Conservation (phyloP, 2,888 invertebrate genomes). For the Chymomyza caudatula region DNA sequence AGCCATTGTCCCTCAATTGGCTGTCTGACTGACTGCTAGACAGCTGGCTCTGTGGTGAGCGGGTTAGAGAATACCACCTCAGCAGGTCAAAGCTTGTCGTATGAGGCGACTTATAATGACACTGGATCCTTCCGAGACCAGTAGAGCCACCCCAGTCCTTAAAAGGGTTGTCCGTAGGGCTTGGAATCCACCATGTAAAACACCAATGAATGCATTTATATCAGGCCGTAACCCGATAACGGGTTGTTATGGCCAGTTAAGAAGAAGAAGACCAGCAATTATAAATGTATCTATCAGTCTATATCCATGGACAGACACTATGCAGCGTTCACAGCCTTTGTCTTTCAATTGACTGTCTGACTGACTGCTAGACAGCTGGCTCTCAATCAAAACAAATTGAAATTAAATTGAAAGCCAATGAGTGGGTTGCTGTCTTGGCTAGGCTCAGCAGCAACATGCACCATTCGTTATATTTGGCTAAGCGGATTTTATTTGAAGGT, state of each 20-base stretch:
- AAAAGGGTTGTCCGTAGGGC: too few species aligned
- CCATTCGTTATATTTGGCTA: conserved; percentile 4
- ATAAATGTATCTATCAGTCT: neutral
- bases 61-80: too few species aligned
- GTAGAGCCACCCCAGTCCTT: too few species aligned
- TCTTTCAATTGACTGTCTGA: conserved; percentile 38
- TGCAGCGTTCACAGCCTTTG: conserved; percentile 5
- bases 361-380: conserved; percentile 23
- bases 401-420: conserved; percentile 22
- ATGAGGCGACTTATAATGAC: too few species aligned
- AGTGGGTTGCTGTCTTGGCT: conserved; percentile 31
- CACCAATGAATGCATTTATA: too few species aligned
- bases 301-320: neutral
- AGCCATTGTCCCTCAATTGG: conserved; percentile 29
- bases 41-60: conserved; percentile 27
- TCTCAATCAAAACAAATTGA: conserved; percentile 31
- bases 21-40: too few species aligned
- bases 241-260: too few species aligned
- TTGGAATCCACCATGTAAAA: too few species aligned
- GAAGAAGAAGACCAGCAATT: neutral
- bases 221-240: too few species aligned
- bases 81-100: too few species aligned
- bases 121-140: too few species aligned
- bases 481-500: conserved; percentile 22
- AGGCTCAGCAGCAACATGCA: neutral